Base-by-base conservation (phyloP, 2,113 vertebrate species). In the Ochotona princeps region DNA sequence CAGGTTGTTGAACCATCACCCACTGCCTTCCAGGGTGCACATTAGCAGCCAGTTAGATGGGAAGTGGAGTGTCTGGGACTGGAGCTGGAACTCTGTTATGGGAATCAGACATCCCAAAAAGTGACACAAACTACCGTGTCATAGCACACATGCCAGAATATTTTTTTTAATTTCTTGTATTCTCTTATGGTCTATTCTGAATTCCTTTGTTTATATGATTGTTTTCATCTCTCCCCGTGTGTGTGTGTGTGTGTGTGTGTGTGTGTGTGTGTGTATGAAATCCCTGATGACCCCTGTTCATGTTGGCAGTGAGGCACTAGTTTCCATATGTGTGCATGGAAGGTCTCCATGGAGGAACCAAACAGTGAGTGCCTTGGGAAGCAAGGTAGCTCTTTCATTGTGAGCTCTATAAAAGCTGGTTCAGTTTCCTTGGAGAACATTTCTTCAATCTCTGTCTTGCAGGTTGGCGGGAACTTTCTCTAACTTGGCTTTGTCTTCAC, bases 181-280 rank as follows among this genome's bases (percentile, higher is more conserved):
- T 79, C 17, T 86, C 32, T 70, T 38, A 5, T 44, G 87, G 26
- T 72, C 35, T 35, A 20, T 61, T 89, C 30, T 86, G 14, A 63
- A 89, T 79, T 87, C 25, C 17, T 87, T 91, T 89, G 57, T 70
- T 73, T 69, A 14, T 74, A 17, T 79, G 76, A 63, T 73, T 85
- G 54, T 88, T 90, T 91, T 90, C 73, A 67, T 4, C 38, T 6
- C 38, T 6, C 38, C 38, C 38, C 38, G 38, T 44, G 38, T 44
- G 38, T 44, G 38, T 44, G 38, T 44, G 38, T 44, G 38, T 44
- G 38, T 44, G 38, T 44, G 38, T 44, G 38, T 44, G 38, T 44
- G 38, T 44, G 38, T 44, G 38, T 44, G 38, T 44, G 38, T 44
- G 38, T 44, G 38, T 44, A 6, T 90, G 69, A 73, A 83, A 32